Evolutionary conservation across 2,888 invertebrate species (phyloP).

Genomic region (Dasypogon diadema): DNA sequence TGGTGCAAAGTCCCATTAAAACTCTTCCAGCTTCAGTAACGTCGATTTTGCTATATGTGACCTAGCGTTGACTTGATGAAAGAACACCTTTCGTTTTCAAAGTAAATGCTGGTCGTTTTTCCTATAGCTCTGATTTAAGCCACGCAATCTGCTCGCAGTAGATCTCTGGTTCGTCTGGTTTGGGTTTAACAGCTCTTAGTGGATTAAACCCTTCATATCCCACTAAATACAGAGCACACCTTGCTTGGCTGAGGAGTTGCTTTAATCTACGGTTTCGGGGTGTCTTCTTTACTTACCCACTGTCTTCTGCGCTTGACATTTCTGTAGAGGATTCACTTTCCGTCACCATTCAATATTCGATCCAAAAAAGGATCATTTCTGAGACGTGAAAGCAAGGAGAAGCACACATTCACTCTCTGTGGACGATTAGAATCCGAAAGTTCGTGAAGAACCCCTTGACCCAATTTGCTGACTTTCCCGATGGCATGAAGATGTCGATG

Average conservation of each 20-base stretch:
- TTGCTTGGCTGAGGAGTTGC: too few species aligned
- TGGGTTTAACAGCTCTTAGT: too few species aligned
- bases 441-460: not conserved
- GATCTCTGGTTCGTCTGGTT: not conserved
- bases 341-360: not conserved
- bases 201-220: too few species aligned
- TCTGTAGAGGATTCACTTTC: not conserved
- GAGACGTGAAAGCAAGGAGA: not conserved
- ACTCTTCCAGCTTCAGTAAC: too few species aligned
- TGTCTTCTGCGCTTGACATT: not conserved
- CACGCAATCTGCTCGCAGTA: not conserved
- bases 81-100: not conserved
- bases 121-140: not conserved
- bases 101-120: not conserved
- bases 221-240: too few species aligned
- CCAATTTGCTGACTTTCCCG: not conserved
- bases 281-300: not conserved
- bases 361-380: not conserved
- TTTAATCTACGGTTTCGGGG: not conserved
- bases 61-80: not conserved
- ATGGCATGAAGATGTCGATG: not conserved
- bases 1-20: too few species aligned
- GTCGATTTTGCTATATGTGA: too few species aligned
- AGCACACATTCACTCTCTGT: not conserved
- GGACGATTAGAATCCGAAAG: not conserved